Percentiles rank a stretch among this genome's conserved stretches.
Evolutionary conservation across 1,140 invertebrate species (phyloP).

Genomic region (Copidosoma floridanum): DNA sequence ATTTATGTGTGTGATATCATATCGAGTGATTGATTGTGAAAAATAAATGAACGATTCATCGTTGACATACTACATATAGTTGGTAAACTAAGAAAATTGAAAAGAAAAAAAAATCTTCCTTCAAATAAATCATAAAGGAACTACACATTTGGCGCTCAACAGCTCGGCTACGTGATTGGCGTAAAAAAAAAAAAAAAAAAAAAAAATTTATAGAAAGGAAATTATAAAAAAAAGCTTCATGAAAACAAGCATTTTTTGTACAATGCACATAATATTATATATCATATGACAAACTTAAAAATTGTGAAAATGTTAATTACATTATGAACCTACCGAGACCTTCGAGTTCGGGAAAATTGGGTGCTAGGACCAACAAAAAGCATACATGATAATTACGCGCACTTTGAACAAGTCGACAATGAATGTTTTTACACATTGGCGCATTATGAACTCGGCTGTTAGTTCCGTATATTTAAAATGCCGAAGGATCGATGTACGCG

Average conservation of each 20-base stretch:
- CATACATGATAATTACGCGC: conserved; percentile 52
- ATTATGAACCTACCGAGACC: conserved; percentile 66
- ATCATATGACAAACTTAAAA: conserved; percentile 18
- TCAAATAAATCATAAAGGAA: no score
- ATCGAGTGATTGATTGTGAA: neutral
- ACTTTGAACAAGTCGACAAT: conserved; percentile 45
- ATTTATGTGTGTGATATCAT: conserved; percentile 8
- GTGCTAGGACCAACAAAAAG: conserved; percentile 64
- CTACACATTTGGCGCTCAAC: neutral
- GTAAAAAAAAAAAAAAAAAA: conserved; percentile 3
- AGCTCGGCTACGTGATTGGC: conserved; percentile 1
- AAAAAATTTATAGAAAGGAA: neutral
- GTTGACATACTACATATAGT: neutral
- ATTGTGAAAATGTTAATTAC: conserved; percentile 49
- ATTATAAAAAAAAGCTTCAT: no score
- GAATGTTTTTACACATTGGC: no score
- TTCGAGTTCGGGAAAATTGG: conserved; percentile 68
- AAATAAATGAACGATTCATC: neutral
- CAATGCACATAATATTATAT: conserved; percentile 19
- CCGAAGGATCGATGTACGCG: no score
- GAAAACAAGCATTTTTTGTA: no score
- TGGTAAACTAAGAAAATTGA: neutral
- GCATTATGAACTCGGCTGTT: conserved; percentile 39
- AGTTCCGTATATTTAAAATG: no score
- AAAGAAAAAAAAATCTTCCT: no score